phyloP scores from a whole-genome alignment of 2,797 vertebrate genomes.

The Cryptoblepharus egeriae region DNA sequence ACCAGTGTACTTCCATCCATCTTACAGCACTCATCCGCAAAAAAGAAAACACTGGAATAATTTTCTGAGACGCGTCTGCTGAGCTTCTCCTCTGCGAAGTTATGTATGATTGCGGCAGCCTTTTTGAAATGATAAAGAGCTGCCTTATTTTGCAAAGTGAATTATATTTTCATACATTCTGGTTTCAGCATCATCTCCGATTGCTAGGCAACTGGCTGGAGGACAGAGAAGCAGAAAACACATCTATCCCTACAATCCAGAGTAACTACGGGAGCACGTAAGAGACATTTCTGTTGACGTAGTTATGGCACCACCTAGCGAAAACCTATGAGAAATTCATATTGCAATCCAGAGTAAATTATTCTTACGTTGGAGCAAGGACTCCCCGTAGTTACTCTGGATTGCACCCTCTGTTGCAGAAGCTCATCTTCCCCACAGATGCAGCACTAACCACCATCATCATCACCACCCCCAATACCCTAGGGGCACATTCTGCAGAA shows the following conservation, averaged over 20 bases:
- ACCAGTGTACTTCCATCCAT: conserved; percentile 23
- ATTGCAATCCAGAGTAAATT: no score
- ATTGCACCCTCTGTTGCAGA: not conserved
- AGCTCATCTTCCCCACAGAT: not conserved
- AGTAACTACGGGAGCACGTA: no score
- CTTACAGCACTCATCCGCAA: not conserved
- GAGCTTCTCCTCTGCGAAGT: not conserved
- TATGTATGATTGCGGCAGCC: not conserved
- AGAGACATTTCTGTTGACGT: no score
- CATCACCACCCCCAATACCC: not conserved
- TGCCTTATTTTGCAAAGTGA: conserved; percentile 24
- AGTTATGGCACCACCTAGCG: no score
- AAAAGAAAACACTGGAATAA: conserved; percentile 22
- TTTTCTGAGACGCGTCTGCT: not conserved
- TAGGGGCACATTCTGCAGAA: not conserved
- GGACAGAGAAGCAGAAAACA: not conserved
- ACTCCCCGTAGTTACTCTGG: no score
- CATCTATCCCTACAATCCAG: no score
- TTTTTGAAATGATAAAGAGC: conserved; percentile 18
- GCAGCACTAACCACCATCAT: not conserved
- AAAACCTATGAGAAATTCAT: no score
- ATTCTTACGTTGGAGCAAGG: no score
- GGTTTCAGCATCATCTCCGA: not conserved
- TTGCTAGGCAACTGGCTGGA: conserved; percentile 23
- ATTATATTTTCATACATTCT: conserved; percentile 30